phyloP scores from a whole-genome alignment of 2,888 invertebrate genomes.

The Xestia c-nigrum region DNA sequence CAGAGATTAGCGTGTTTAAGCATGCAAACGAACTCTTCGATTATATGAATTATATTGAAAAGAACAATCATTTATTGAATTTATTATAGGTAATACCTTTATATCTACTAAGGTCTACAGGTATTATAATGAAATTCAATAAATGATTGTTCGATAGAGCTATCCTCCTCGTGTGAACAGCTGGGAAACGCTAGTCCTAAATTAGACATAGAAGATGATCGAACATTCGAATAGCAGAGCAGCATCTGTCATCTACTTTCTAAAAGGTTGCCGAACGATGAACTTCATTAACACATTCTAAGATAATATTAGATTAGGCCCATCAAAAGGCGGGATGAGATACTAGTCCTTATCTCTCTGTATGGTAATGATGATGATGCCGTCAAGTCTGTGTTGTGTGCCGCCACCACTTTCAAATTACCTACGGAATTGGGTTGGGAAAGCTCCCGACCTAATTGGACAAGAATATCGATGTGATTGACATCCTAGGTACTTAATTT shows the following conservation, averaged over 20 bases:
- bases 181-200: background rate
- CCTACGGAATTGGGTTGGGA: slow-evolving; percentile 20
- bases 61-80: too few species aligned
- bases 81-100: too few species aligned
- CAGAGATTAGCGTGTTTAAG: background rate
- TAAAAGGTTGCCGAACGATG: slow-evolving; percentile 46
- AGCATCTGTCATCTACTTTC: slow-evolving; percentile 29
- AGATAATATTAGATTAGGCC: slow-evolving; percentile 26
- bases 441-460: background rate
- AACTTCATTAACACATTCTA: slow-evolving; percentile 26
- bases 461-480: background rate
- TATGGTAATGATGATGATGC: slow-evolving; percentile 35
- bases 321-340: slow-evolving; percentile 25
- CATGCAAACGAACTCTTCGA: background rate
- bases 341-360: slow-evolving; percentile 27
- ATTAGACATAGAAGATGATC: background rate
- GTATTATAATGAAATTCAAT: too few species aligned
- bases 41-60: background rate
- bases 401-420: slow-evolving; percentile 32
- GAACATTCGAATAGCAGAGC: background rate
- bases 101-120: too few species aligned
- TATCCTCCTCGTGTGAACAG: too few species aligned
- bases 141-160: too few species aligned
- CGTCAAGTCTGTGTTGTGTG: slow-evolving; percentile 2
- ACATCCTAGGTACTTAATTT: background rate